Percentiles rank a stretch among this genome's conserved stretches.
Evolutionary conservation across 1,140 invertebrate species (phyloP).

Genomic region (Drosophila simulans): DNA sequence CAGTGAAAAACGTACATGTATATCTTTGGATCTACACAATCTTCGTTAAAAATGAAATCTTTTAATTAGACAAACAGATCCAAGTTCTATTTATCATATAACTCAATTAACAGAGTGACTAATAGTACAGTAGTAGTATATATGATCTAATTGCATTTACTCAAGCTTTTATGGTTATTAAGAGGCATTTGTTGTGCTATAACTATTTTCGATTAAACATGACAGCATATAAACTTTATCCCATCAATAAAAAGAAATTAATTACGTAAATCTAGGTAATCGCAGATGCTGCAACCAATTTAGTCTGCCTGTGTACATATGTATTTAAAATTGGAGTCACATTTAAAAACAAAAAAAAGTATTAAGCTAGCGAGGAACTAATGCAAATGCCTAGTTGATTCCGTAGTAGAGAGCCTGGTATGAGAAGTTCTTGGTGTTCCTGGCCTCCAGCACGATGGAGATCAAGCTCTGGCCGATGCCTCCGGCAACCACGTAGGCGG

Average conservation of each 20-base stretch:
- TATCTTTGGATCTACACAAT: not conserved
- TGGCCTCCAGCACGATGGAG: slow-evolving; percentile 74
- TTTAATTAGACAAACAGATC: not conserved
- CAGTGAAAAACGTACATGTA: not conserved
- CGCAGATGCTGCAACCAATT: not conserved
- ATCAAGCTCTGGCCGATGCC: slow-evolving; percentile 79
- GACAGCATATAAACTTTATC: not conserved
- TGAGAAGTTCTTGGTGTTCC: slow-evolving; percentile 60
- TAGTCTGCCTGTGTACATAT: not conserved
- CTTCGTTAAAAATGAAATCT: not conserved
- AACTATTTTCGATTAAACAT: no score
- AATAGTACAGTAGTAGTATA: no score
- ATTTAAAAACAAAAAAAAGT: not conserved
- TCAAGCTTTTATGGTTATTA: no score
- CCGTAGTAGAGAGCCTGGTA: slow-evolving; percentile 74
- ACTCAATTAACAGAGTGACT: no score
- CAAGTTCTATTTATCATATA: no score
- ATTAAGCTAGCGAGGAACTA: not conserved
- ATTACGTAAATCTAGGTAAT: slow-evolving; percentile 4
- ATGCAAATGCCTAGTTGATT: not conserved
- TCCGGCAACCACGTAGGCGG: slow-evolving; percentile 74
- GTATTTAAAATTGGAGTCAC: slow-evolving; percentile 3
- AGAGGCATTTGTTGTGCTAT: no score
- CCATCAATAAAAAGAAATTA: not conserved
- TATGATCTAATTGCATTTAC: no score